These are phyloP conservation scores for Lycaon pictus DNA, from an alignment of 2,113 vertebrate genomes.

Conservation along the genomic window DNA sequence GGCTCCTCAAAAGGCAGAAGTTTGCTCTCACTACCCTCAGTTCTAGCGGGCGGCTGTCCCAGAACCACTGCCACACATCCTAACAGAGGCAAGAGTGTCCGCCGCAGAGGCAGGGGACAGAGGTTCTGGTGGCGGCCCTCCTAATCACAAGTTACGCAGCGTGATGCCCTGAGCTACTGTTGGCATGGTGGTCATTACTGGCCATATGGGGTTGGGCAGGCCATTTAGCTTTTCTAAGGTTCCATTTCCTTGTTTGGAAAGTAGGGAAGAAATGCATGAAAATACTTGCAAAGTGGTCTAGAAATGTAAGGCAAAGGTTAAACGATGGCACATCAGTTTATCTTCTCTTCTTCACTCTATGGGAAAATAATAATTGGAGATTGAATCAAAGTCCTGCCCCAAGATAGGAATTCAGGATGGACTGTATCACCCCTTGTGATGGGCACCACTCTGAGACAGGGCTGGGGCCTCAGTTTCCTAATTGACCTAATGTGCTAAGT, in stretches of 20 bases:
- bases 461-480: slow-evolving; percentile 58
- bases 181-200: background rate
- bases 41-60: background rate
- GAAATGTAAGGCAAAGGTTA: background rate
- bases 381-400: background rate
- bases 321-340: background rate
- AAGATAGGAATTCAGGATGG: background rate
- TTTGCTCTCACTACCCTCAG: too few species aligned
- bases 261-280: background rate
- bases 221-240: background rate
- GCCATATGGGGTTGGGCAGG: background rate
- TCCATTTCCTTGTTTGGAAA: background rate
- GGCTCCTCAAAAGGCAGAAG: background rate
- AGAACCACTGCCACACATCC: background rate
- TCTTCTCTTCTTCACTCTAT: background rate
- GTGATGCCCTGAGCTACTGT: background rate
- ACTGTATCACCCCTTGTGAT: background rate
- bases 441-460: background rate
- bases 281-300: background rate
- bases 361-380: background rate
- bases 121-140: background rate
- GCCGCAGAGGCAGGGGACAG: background rate
- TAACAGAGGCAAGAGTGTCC: background rate
- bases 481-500: slow-evolving; percentile 74
- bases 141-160: background rate